Percentiles rank a stretch among this genome's conserved stretches.
phyloP scores from a whole-genome alignment of 2,888 invertebrate species.

The Nemoura dubitans region DNA sequence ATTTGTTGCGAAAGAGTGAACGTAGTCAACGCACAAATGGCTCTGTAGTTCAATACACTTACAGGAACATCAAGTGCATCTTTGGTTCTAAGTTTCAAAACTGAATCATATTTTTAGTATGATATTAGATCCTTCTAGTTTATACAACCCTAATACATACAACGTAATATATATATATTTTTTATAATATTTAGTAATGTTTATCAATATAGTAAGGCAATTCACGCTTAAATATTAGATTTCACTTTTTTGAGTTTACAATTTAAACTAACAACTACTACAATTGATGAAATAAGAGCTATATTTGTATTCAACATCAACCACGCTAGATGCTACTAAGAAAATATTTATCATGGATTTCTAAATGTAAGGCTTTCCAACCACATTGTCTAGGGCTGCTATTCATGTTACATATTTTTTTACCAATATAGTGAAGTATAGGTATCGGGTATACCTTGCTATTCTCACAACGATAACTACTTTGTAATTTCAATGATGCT shows the following conservation, averaged over 20 bases:
- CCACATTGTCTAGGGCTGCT: constrained; percentile 10
- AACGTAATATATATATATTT: background rate
- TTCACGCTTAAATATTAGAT: constrained; percentile 32
- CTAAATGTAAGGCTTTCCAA: constrained; percentile 37
- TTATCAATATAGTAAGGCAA: constrained; percentile 40
- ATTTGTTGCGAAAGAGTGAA: background rate
- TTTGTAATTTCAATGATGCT: constrained; percentile 12
- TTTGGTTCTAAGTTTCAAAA: constrained; percentile 38
- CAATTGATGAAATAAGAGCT: constrained; percentile 13
- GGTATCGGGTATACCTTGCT: background rate
- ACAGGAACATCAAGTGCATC: constrained; percentile 39
- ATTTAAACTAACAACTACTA: constrained; percentile 1
- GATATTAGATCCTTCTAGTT: background rate
- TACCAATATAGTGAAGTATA: constrained; percentile 13
- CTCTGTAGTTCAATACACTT: constrained; percentile 24
- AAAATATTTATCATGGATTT: constrained; percentile 40
- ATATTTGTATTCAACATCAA: constrained; percentile 7
- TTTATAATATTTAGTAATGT: background rate
- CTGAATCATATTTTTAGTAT: constrained; percentile 8
- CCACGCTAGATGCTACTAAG: constrained; percentile 10
- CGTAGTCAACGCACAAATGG: background rate
- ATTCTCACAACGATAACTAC: background rate
- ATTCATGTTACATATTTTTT: background rate
- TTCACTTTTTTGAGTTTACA: constrained; percentile 10
- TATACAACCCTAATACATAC: constrained; percentile 1